Conservation (phyloP, 2,113 vertebrate species). For the Bubo scandiacus region DNA sequence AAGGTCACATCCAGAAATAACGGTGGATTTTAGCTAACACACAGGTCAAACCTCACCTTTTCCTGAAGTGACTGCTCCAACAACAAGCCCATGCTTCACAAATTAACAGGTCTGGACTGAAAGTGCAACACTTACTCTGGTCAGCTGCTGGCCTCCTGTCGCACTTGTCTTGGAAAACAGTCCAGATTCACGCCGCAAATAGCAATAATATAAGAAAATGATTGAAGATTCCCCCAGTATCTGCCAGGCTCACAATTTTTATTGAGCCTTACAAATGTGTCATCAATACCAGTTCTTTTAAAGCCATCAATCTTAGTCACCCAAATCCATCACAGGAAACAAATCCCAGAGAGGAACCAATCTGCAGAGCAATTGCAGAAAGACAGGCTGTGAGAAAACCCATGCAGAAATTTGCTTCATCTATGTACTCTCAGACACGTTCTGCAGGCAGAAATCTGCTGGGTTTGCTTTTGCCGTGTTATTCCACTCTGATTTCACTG, state of each 20-base stretch:
- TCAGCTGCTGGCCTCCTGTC: neutral
- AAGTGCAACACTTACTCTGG: neutral
- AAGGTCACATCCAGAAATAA: conserved; percentile 1
- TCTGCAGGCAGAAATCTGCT: neutral
- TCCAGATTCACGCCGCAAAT: conserved; percentile 10
- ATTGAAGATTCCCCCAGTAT: conserved; percentile 1
- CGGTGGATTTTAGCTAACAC: neutral
- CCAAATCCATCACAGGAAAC: conserved; percentile 29
- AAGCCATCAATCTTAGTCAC: conserved; percentile 55
- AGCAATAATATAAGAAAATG: neutral
- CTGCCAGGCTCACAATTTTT: conserved; percentile 55
- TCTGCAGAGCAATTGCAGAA: neutral
- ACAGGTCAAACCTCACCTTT: conserved; percentile 18
- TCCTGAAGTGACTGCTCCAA: conserved; percentile 10
- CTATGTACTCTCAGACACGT: neutral
- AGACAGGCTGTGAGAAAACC: neutral
- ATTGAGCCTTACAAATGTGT: conserved; percentile 49
- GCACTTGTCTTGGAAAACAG: conserved; percentile 28
- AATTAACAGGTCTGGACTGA: neutral
- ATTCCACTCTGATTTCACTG: neutral
- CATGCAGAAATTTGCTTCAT: neutral
- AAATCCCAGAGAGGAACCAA: neutral
- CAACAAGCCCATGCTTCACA: neutral
- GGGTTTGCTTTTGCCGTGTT: neutral
- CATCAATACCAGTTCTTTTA: conserved; percentile 51